phyloP scores from a whole-genome alignment of 2,888 invertebrate genomes.

The Liodrosophila aerea region DNA sequence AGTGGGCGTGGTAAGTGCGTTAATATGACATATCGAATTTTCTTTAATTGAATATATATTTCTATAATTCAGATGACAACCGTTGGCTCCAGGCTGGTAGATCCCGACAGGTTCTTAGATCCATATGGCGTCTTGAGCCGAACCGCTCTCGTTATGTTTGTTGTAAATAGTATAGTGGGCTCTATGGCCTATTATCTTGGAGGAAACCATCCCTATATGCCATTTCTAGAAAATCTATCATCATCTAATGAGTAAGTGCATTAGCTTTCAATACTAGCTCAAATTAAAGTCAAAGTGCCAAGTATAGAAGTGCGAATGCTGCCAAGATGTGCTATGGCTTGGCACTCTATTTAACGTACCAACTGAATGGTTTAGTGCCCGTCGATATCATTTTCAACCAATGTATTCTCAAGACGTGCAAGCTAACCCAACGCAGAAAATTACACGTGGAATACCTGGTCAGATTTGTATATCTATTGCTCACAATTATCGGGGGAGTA shows the following conservation, averaged over 20 bases:
- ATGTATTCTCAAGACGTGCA: conserved; percentile 6
- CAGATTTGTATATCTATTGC: conserved; percentile 14
- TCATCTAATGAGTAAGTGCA: not conserved
- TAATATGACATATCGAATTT: no score
- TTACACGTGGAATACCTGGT: conserved; percentile 23
- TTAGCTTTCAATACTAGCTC: no score
- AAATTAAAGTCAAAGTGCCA: no score
- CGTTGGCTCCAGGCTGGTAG: conserved; percentile 95
- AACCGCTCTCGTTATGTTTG: conserved; percentile 90
- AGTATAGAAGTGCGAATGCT: not conserved
- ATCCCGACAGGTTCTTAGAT: conserved; percentile 93
- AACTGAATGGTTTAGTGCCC: conserved; percentile 96
- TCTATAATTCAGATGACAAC: conserved; percentile 89
- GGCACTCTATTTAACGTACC: conserved; percentile 91
- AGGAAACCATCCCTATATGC: conserved; percentile 40
- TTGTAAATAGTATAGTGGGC: conserved; percentile 91
- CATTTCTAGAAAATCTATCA: conserved; percentile 82
- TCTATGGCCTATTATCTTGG: conserved; percentile 87
- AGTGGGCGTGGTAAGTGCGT: conserved; percentile 87
- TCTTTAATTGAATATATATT: no score
- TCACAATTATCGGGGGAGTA: conserved; percentile 17
- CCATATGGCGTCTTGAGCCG: conserved; percentile 92
- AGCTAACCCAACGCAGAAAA: conserved; percentile 3
- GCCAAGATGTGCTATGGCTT: not conserved
- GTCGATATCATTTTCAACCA: conserved; percentile 93